A percentile compares a stretch with the other conserved stretches of the same genome.
phyloP scores from a whole-genome alignment of 2,888 invertebrate genomes.

The Cataglyphis cursor region DNA sequence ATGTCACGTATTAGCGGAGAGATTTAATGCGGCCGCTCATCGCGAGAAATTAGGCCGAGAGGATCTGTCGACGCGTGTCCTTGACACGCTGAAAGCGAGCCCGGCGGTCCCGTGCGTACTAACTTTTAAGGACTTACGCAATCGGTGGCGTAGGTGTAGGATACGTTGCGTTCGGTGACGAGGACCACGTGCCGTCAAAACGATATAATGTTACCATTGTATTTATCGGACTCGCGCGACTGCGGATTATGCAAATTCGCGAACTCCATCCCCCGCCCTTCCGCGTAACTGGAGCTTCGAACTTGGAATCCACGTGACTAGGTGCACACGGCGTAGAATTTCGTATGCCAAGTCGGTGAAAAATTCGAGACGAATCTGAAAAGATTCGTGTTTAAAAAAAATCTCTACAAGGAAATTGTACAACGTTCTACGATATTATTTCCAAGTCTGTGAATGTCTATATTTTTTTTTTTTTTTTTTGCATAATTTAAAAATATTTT shows the following conservation, averaged over 20 bases:
- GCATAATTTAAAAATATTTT: neutral
- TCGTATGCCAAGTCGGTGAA: neutral
- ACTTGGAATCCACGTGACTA: neutral
- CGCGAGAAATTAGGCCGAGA: conserved; percentile 76
- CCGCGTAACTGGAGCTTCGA: conserved; percentile 20
- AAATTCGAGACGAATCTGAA: neutral
- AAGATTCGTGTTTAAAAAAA: neutral
- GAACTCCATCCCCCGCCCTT: neutral
- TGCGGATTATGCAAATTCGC: conserved; percentile 42
- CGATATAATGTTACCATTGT: conserved; percentile 26
- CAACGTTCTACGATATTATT: neutral
- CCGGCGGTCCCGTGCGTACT: conserved; percentile 76
- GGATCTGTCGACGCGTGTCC: conserved; percentile 80
- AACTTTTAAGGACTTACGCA: conserved; percentile 75
- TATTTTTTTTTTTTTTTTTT: neutral
- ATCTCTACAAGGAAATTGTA: neutral
- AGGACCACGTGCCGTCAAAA: conserved; percentile 26
- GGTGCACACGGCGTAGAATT: neutral
- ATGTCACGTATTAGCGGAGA: conserved; percentile 48
- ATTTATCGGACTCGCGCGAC: conserved; percentile 1
- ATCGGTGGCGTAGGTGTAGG: conserved; percentile 75
- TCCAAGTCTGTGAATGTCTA: neutral
- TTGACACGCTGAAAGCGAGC: conserved; percentile 84
- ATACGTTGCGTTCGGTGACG: conserved; percentile 49
- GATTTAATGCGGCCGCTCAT: conserved; percentile 56